Conservation (phyloP, 2,113 vertebrate species). For the Nycticryphes semicollaris region DNA sequence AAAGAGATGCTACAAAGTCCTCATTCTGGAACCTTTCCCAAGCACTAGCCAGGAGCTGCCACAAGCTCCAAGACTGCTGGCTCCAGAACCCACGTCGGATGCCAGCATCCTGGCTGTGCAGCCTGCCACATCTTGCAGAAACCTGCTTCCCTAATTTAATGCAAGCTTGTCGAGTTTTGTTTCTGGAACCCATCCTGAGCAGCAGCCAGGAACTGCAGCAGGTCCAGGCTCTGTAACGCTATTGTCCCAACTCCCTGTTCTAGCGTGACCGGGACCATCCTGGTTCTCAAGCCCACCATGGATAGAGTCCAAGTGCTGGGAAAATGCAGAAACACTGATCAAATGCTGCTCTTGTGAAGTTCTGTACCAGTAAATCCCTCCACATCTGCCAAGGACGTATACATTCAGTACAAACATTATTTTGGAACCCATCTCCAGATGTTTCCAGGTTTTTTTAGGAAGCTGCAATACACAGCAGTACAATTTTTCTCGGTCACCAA, state of each 20-base stretch:
- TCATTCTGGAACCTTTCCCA: neutral
- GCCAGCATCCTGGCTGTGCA: slow-evolving; percentile 24
- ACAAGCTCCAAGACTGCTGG: slow-evolving; percentile 38
- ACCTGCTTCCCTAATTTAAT: slow-evolving; percentile 49
- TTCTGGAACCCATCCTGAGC: slow-evolving; percentile 22
- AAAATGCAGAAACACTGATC: neutral
- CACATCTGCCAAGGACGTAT: neutral
- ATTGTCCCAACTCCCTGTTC: neutral
- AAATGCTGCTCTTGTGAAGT: neutral
- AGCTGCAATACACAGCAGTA: neutral
- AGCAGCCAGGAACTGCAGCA: neutral
- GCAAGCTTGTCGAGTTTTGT: slow-evolving; percentile 28
- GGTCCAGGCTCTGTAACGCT: neutral
- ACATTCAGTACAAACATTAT: neutral
- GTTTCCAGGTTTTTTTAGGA: neutral
- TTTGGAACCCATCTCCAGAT: neutral
- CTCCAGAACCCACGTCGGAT: slow-evolving; percentile 22
- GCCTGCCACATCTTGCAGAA: slow-evolving; percentile 40
- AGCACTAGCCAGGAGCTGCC: neutral
- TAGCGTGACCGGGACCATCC: neutral
- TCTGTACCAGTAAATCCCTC: neutral
- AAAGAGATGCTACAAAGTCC: neutral
- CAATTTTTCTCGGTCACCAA: neutral
- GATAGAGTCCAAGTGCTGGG: neutral
- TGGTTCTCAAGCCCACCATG: neutral